Evolutionary conservation across 2,797 vertebrate species (phyloP).

Genomic region (Mionectes olivaceus): DNA sequence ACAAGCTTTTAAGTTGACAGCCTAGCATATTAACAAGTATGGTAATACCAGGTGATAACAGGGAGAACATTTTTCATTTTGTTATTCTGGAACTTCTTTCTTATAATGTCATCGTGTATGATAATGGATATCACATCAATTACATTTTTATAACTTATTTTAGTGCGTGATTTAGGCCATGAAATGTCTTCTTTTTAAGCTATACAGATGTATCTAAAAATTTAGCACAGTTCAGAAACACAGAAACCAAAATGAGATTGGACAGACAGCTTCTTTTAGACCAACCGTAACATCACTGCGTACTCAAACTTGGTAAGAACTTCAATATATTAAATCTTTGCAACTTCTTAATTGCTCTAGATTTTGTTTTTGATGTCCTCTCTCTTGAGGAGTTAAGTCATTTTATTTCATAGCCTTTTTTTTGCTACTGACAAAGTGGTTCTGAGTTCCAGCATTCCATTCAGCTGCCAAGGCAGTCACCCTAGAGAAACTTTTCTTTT

Average conservation of each 20-base stretch:
- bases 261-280: neutral
- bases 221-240: neutral
- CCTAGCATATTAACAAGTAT: neutral
- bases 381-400: neutral
- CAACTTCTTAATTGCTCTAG: neutral
- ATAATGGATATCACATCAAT: neutral
- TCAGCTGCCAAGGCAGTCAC: slow-evolving; percentile 23
- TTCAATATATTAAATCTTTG: neutral
- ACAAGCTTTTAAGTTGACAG: neutral
- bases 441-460: slow-evolving; percentile 42
- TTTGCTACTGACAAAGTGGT: neutral
- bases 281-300: neutral
- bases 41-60: neutral
- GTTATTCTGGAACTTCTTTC: neutral
- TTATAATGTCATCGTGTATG: neutral
- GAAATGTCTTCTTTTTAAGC: neutral
- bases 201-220: neutral
- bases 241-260: neutral
- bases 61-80: neutral
- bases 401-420: neutral
- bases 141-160: neutral
- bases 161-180: neutral
- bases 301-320: neutral
- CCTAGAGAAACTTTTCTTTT: slow-evolving; percentile 50
- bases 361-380: neutral